Conservation (phyloP, 2,113 vertebrate genomes). For the Pseudopipra pipra region DNA sequence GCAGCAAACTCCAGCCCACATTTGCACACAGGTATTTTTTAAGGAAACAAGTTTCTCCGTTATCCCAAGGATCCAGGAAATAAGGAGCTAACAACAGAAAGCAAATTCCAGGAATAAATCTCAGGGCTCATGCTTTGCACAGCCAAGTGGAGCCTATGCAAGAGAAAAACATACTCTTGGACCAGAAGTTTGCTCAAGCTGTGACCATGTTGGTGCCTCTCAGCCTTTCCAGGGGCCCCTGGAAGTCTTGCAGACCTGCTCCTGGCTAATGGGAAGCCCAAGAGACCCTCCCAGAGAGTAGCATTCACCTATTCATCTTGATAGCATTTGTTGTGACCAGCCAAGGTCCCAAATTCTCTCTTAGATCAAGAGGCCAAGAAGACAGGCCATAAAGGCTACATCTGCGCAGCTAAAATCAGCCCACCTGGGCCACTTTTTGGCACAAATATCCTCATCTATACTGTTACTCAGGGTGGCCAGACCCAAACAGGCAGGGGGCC, state of each 20-base stretch:
- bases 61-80: neutral
- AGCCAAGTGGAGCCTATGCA: neutral
- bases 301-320: neutral
- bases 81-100: neutral
- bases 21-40: neutral
- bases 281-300: neutral
- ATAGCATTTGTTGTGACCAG: neutral
- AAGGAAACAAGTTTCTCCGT: neutral
- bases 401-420: neutral
- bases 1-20: accelerated
- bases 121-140: neutral
- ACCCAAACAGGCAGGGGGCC: neutral
- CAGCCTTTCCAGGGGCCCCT: neutral
- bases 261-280: neutral
- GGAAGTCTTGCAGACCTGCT: accelerated
- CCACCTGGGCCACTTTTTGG: accelerated
- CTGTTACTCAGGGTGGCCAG: neutral
- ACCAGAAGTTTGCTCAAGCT: neutral
- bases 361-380: neutral
- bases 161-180: neutral
- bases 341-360: neutral
- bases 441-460: neutral
- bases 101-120: neutral
- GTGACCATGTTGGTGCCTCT: neutral
- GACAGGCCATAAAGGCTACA: neutral